A percentile compares a stretch with the other conserved stretches of the same genome.
phyloP scores from a whole-genome alignment of 2,797 vertebrate genomes.

The Sitta carolinensis region DNA sequence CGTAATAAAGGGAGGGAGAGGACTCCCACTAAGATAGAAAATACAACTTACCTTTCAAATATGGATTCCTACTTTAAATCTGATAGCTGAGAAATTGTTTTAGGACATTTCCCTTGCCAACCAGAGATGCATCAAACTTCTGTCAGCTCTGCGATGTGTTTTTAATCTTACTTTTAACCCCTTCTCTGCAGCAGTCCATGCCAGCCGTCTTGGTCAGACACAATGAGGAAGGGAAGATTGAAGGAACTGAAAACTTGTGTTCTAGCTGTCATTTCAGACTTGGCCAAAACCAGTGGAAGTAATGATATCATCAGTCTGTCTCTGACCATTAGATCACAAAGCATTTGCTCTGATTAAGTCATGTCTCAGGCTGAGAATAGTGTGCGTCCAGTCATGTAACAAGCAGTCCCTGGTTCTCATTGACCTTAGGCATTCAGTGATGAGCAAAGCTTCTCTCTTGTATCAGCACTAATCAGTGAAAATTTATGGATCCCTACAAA shows the following conservation, averaged over 20 bases:
- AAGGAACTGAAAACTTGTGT: not conserved
- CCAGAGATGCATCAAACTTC: not conserved
- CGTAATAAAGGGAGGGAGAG: not conserved
- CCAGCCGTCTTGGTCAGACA: not conserved
- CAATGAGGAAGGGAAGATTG: not conserved
- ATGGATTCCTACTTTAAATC: not conserved
- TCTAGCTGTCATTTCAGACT: not conserved
- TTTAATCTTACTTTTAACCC: not conserved
- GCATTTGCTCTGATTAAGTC: slow-evolving; percentile 16
- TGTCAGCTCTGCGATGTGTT: not conserved
- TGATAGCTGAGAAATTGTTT: not conserved
- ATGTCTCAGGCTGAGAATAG: slow-evolving; percentile 37
- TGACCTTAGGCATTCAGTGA: not conserved
- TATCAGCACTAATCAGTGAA: not conserved
- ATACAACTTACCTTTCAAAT: not conserved
- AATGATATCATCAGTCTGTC: slow-evolving; percentile 25
- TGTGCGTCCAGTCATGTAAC: not conserved
- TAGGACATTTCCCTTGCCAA: not conserved
- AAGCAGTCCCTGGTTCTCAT: not conserved
- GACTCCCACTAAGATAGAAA: not conserved
- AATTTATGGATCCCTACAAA: not conserved
- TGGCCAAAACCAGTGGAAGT: not conserved
- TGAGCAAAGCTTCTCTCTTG: not conserved
- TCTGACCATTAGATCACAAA: slow-evolving; percentile 31
- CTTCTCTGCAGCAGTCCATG: not conserved